Evolutionary conservation across 2,797 vertebrate genomes (phyloP).

Genomic region (Crenuchus spilurus): DNA sequence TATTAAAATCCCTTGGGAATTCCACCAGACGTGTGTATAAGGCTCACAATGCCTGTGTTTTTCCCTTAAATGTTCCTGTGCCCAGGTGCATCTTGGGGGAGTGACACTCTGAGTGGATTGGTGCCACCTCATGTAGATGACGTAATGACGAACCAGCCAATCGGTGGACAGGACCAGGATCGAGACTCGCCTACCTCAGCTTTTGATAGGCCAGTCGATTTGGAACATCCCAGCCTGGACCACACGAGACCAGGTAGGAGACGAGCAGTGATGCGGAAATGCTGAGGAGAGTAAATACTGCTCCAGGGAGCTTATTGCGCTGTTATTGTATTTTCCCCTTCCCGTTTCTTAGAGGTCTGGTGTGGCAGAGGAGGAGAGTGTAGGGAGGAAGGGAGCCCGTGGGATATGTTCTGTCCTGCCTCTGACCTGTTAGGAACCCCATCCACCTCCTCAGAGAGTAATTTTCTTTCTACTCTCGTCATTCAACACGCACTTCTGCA

Average conservation of each 20-base stretch:
- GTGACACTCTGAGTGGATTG: constrained; percentile 70
- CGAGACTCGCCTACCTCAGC: not conserved
- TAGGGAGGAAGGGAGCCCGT: constrained; percentile 31
- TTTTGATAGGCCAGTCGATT: constrained; percentile 14
- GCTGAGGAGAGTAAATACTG: constrained; percentile 29
- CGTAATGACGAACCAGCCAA: constrained; percentile 5
- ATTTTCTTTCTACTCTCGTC: constrained; percentile 13
- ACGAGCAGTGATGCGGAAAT: constrained; percentile 41
- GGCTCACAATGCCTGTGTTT: constrained; percentile 34
- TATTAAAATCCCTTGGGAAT: constrained; percentile 44
- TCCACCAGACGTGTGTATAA: constrained; percentile 32
- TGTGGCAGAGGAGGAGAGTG: constrained; percentile 22
- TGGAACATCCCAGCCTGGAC: constrained; percentile 7
- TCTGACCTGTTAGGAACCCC: constrained; percentile 42
- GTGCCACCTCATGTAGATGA: constrained; percentile 68
- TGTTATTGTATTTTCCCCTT: constrained; percentile 41
- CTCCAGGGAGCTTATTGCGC: constrained; percentile 33
- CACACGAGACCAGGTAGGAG: constrained; percentile 44
- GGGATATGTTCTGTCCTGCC: constrained; percentile 48
- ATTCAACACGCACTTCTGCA: not conserved
- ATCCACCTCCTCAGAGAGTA: constrained; percentile 34
- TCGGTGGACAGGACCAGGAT: not conserved
- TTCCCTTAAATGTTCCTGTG: constrained; percentile 27
- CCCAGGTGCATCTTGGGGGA: constrained; percentile 33
- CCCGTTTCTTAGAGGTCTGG: constrained; percentile 38